Percentiles rank a stretch among this genome's conserved stretches.
phyloP scores from a whole-genome alignment of 2,113 vertebrate genomes.

The Scomber japonicus region DNA sequence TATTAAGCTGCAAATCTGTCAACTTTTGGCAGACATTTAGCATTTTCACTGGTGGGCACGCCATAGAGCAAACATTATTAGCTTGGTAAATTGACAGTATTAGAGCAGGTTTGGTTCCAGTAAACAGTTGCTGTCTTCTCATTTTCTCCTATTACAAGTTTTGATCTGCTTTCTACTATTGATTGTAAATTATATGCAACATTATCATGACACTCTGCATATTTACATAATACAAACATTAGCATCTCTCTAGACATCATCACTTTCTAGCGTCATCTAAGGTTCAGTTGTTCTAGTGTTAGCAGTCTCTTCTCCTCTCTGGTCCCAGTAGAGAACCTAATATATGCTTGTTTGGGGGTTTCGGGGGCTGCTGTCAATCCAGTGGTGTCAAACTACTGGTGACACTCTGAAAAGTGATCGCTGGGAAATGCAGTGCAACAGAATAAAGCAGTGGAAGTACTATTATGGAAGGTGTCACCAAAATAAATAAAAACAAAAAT shows the following conservation, averaged over 20 bases:
- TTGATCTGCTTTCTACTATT: constrained; percentile 1
- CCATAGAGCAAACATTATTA: no score
- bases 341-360: constrained; percentile 8
- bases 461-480: constrained; percentile 2
- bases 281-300: neutral
- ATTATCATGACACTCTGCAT: neutral
- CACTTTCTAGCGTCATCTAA: neutral
- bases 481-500: neutral
- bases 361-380: constrained; percentile 53
- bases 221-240: constrained; percentile 4
- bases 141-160: neutral
- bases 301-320: neutral
- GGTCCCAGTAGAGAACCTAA: constrained; percentile 26
- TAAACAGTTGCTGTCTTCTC: neutral
- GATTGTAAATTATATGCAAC: constrained; percentile 12
- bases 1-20: no score
- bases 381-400: constrained; percentile 23
- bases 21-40: no score
- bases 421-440: constrained; percentile 6
- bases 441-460: constrained; percentile 9
- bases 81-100: no score
- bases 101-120: neutral
- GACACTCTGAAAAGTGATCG: constrained; percentile 35
- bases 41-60: no score
- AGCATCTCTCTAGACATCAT: constrained; percentile 14